Evolutionary conservation across 2,888 invertebrate species (phyloP).

Genomic region (Dynastes tityus): DNA sequence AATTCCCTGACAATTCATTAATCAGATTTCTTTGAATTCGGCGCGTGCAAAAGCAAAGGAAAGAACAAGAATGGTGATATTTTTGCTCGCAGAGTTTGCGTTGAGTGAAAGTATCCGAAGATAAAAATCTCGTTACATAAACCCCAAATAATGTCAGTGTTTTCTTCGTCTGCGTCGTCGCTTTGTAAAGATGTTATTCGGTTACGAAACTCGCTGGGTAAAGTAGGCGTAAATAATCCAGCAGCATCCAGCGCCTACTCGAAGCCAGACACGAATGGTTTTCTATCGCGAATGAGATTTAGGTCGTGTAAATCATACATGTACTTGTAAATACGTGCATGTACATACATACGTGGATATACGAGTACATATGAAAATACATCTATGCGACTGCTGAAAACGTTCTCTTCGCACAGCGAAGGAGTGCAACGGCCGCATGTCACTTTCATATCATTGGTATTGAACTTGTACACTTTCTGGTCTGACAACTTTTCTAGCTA

Average conservation of each 20-base stretch:
- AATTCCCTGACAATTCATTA: slow-evolving; percentile 3
- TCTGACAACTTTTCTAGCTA: neutral
- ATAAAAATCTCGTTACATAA: slow-evolving; percentile 24
- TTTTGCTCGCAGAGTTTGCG: neutral
- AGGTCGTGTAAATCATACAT: slow-evolving; percentile 16
- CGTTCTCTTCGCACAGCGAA: slow-evolving; percentile 2
- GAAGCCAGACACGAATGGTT: neutral
- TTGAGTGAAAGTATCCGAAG: slow-evolving; percentile 33
- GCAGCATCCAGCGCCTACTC: slow-evolving; percentile 10
- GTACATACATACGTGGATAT: neutral
- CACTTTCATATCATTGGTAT: slow-evolving; percentile 37
- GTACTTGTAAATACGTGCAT: neutral
- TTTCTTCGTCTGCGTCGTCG: slow-evolving; percentile 8
- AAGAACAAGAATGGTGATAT: slow-evolving; percentile 1
- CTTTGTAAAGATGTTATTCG: neutral
- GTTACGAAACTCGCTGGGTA: slow-evolving; percentile 8
- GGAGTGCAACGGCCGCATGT: slow-evolving; percentile 25
- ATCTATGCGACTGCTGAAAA: neutral
- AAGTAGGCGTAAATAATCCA: slow-evolving; percentile 28
- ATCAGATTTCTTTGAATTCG: slow-evolving; percentile 25
- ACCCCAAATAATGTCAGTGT: slow-evolving; percentile 19
- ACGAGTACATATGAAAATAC: neutral
- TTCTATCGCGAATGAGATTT: slow-evolving; percentile 14
- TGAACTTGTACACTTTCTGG: slow-evolving; percentile 27
- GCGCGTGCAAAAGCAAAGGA: neutral